Percentiles rank a stretch among this genome's conserved stretches.
These are phyloP conservation scores for Lucilia sericata DNA, from an alignment of 1,140 invertebrate genomes.

Conservation along the genomic window DNA sequence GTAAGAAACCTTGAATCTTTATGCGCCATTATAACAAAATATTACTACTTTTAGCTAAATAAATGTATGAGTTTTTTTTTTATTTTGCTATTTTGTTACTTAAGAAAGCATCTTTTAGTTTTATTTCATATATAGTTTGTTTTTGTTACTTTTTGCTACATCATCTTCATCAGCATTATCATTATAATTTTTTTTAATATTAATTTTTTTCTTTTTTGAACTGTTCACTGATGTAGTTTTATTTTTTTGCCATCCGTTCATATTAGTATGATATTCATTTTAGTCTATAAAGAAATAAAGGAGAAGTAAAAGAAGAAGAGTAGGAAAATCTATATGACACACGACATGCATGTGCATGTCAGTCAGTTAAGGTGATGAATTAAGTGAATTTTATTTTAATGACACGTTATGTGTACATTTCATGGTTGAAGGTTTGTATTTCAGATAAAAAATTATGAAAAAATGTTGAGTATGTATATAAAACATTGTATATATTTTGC, in stretches of 20 bases:
- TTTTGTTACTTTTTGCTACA: not conserved
- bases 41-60: conserved; percentile 20
- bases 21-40: conserved; percentile 14
- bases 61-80: not conserved
- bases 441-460: not conserved
- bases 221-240: not conserved
- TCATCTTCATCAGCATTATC: conserved; percentile 20
- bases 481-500: not conserved
- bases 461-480: too few species aligned
- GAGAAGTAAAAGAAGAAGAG: not conserved
- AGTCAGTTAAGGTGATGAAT: conserved; percentile 29
- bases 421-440: conserved; percentile 16
- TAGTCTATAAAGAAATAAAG: not conserved
- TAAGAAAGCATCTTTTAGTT: conserved; percentile 15
- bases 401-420: conserved; percentile 29
- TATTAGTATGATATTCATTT: not conserved
- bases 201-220: not conserved
- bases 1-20: conserved; percentile 1
- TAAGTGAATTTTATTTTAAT: conserved; percentile 30
- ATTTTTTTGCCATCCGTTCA: conserved; percentile 12
- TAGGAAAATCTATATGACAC: conserved; percentile 12
- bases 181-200: not conserved
- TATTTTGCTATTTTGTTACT: not conserved
- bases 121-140: not conserved
- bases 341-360: conserved; percentile 22